Evolutionary conservation across 2,888 invertebrate species (phyloP).

Genomic region (Himalopsyche kuldschensis): DNA sequence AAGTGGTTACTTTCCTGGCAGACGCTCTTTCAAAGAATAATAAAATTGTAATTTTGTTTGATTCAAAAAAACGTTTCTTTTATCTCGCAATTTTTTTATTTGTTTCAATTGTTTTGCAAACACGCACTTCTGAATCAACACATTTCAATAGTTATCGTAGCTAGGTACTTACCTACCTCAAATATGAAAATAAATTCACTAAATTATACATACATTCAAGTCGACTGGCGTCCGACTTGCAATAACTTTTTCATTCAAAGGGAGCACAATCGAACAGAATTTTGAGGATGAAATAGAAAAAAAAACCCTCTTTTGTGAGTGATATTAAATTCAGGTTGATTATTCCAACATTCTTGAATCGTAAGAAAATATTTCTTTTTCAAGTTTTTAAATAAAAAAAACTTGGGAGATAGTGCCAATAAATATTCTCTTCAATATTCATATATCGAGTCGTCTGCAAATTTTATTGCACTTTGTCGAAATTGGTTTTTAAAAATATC

Average conservation of each 20-base stretch:
- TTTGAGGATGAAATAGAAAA: not conserved
- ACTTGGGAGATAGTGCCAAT: no score
- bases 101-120: slow-evolving; percentile 2
- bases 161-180: no score
- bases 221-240: not conserved
- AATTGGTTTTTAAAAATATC: no score
- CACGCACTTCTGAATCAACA: not conserved
- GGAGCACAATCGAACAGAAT: not conserved
- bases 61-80: not conserved
- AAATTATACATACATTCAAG: not conserved
- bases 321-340: not conserved
- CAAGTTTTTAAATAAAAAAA: no score
- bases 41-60: not conserved
- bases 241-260: not conserved
- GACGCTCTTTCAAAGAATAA: not conserved
- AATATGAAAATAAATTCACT: not conserved
- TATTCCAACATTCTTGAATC: not conserved
- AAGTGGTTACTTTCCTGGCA: not conserved
- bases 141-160: not conserved
- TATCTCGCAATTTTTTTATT: not conserved
- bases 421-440: no score
- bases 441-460: no score
- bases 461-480: no score
- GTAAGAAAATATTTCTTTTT: no score
- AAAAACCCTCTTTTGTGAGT: not conserved